These are phyloP conservation scores for Margaritifera margaritifera DNA, from an alignment of 2,888 invertebrate genomes.

Conservation along the genomic window DNA sequence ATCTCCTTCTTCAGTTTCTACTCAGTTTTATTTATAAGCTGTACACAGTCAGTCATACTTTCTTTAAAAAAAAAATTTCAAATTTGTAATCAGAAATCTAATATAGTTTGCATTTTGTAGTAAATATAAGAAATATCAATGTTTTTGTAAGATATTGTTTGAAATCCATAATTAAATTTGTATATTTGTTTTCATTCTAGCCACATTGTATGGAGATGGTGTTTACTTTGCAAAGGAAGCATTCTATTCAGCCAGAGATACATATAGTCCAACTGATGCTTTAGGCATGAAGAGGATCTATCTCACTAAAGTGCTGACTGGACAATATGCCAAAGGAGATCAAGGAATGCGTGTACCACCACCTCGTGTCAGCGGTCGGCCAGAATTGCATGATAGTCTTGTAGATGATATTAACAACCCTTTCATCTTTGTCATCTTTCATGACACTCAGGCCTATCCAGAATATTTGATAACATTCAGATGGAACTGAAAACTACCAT, in stretches of 20 bases:
- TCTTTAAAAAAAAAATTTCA: too few relatives aligned
- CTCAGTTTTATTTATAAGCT: too few relatives aligned
- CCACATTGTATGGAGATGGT: conserved; percentile 49
- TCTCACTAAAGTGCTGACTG: conserved; percentile 38
- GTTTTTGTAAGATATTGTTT: too few relatives aligned
- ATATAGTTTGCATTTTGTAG: too few relatives aligned
- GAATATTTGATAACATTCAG: conserved; percentile 41
- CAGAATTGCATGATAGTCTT: conserved; percentile 45
- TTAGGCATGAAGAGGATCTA: conserved; percentile 36
- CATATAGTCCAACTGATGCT: conserved; percentile 23
- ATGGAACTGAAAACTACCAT: not conserved
- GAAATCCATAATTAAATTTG: too few relatives aligned
- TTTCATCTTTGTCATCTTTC: conserved; percentile 44
- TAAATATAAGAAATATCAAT: too few relatives aligned
- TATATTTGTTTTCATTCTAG: conserved; percentile 25
- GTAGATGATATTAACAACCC: conserved; percentile 39
- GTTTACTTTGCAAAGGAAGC: conserved; percentile 56
- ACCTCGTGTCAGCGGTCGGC: not conserved
- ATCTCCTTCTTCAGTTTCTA: too few relatives aligned
- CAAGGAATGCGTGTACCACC: conserved; percentile 37
- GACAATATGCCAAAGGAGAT: conserved; percentile 35
- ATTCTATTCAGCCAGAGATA: conserved; percentile 31
- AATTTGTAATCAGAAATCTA: too few relatives aligned
- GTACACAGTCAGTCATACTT: too few relatives aligned
- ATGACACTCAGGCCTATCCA: conserved; percentile 42